Percentiles rank a stretch among this genome's conserved stretches.
Evolutionary conservation across 1,140 invertebrate genomes (phyloP).

Genomic region (Heliconius melpomene): DNA sequence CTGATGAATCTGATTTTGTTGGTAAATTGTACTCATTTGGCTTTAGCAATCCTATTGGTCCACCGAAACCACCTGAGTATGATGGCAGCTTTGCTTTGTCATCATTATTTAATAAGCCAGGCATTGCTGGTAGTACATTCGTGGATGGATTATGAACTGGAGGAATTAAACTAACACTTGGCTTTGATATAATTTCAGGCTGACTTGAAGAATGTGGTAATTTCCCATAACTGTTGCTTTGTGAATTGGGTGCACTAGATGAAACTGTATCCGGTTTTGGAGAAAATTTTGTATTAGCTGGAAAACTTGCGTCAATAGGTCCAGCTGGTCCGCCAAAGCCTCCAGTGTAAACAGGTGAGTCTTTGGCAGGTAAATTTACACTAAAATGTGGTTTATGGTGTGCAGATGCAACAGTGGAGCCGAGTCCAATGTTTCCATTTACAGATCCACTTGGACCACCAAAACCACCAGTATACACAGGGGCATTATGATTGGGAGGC

Average conservation of each 20-base stretch:
- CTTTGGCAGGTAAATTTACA: background rate
- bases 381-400: conserved; percentile 15
- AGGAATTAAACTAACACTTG: conserved; percentile 26
- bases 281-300: conserved; percentile 21
- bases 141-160: conserved; percentile 4
- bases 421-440: conserved; percentile 8
- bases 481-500: conserved; percentile 18
- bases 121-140: background rate
- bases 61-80: conserved; percentile 37
- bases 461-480: conserved; percentile 41
- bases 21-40: conserved; percentile 50
- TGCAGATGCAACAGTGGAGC: background rate
- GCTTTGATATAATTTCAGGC: conserved; percentile 16
- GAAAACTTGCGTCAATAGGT: conserved; percentile 22
- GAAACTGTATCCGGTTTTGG: conserved; percentile 16
- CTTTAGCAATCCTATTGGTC: conserved; percentile 44
- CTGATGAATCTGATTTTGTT: conserved; percentile 12
- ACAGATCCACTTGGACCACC: conserved; percentile 37
- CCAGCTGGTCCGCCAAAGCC: conserved; percentile 47
- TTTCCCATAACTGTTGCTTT: background rate
- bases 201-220: background rate
- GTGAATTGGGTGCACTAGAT: conserved; percentile 8
- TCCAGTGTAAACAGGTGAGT: conserved; percentile 34
- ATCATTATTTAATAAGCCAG: conserved; percentile 17
- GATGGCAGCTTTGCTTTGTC: conserved; percentile 25